These are phyloP conservation scores for Salminus brasiliensis DNA, from an alignment of 2,113 vertebrate genomes.

Conservation along the genomic window DNA sequence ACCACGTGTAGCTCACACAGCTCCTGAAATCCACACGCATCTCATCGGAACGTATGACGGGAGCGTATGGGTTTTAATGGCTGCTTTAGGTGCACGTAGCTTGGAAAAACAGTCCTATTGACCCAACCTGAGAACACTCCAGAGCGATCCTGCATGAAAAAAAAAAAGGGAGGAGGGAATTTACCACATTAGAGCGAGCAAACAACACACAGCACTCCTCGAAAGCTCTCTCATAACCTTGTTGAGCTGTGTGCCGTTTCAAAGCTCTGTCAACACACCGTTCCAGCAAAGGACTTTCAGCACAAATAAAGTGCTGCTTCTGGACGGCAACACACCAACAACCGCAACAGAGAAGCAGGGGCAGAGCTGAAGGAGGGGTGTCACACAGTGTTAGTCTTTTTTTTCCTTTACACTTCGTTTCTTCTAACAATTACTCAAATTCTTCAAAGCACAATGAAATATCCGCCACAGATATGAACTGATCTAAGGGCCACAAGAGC, in stretches of 20 bases:
- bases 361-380: neutral
- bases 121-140: slow-evolving; percentile 4
- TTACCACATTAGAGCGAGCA: slow-evolving; percentile 2
- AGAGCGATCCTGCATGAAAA: neutral
- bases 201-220: neutral
- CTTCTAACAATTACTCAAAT: too few relatives aligned
- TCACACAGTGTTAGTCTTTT: neutral
- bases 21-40: neutral
- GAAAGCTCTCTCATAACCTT: slow-evolving; percentile 10
- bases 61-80: neutral
- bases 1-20: too few relatives aligned
- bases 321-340: neutral
- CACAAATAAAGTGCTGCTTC: neutral
- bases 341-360: neutral
- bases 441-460: neutral
- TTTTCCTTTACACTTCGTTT: too few relatives aligned
- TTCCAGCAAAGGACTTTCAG: slow-evolving; percentile 1
- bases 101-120: neutral
- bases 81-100: neutral
- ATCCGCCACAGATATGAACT: neutral
- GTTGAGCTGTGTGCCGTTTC: neutral
- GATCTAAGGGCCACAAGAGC: neutral
- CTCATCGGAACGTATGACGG: neutral
- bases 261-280: slow-evolving; percentile 8
- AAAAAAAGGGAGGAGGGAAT: neutral